Evolutionary conservation across 2,797 vertebrate species (phyloP), one percentile per base, ranked within the genome.

Genomic region (Acanthopagrus latus): DNA sequence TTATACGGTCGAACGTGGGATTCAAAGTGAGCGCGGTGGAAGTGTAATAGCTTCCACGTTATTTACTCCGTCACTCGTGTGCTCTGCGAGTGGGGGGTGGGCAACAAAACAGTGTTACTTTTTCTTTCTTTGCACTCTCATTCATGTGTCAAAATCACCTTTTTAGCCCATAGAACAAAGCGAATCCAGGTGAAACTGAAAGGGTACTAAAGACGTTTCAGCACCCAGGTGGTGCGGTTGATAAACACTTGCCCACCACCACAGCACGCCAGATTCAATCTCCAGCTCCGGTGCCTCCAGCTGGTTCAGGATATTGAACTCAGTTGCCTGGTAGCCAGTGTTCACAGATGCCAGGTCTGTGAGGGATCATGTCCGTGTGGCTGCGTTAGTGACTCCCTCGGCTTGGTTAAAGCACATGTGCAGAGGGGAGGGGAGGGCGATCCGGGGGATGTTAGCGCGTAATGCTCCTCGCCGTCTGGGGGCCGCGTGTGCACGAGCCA

Each of bases 281-380:
- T 23, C 23, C 3, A 1, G 46, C 58, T 71, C 47, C 0, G 23
- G 44, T 6, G 68, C 64, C 57, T 78, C 60, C 66, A 81, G 75
- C 77, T 81, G 71, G 18, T 74, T 33, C 60, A 48, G 50, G 73
- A 67, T 58, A 79, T 79, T 59, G 43, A 78, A 63, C 70, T 41
- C 23, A 51, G 38, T 60, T n/a, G 14, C 55, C 38, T 18, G 67
- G 74, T 69, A 66, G 27, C 66, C 48, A 3, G 51, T 46, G 80
- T 33, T 70, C 44, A 60, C 63, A 73, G 75, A 57, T 46, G 62
- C 64, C 57, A 41, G 25, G 20, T 43, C 59, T 50, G n/a, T 52
- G 59, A 58, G 63, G 62, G 70, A 29, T 71, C 48, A 41, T 17
- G 56, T 71, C 55, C 4, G 2, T 63, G 76, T 72, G 48, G 10